These are phyloP conservation scores for Cherax destructor DNA, from an alignment of 1,140 invertebrate species.

Conservation along the genomic window DNA sequence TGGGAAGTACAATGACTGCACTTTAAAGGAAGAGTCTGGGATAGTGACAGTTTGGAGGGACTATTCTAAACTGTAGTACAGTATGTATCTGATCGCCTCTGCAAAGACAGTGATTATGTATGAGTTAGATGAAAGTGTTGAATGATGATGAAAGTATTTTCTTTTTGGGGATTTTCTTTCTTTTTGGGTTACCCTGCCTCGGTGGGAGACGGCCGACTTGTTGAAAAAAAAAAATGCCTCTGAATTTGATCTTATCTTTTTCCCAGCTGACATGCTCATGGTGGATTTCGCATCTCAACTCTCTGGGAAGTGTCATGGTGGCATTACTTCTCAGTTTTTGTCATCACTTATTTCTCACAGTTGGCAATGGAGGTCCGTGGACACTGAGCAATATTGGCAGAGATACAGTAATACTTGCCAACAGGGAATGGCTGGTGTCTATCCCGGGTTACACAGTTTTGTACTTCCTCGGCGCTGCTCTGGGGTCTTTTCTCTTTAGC, in stretches of 20 bases:
- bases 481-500: background rate
- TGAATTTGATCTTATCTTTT: background rate
- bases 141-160: too few species aligned
- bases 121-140: too few species aligned
- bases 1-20: too few species aligned
- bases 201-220: too few species aligned
- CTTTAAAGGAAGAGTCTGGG: too few species aligned
- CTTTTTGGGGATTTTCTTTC: too few species aligned
- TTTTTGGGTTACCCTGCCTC: too few species aligned
- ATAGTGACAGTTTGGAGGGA: too few species aligned
- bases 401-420: conserved; percentile 47
- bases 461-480: conserved; percentile 42
- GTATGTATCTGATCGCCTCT: too few species aligned
- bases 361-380: conserved; percentile 24
- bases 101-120: too few species aligned
- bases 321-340: conserved; percentile 1
- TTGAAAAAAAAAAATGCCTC: too few species aligned
- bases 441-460: conserved; percentile 38
- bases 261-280: conserved; percentile 43
- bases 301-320: background rate
- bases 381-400: conserved; percentile 25
- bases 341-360: conserved; percentile 38
- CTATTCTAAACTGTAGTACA: too few species aligned
- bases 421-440: conserved; percentile 65
- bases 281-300: conserved; percentile 28